Conservation (phyloP, 2,888 invertebrate genomes). For the Lochmaea crataegi region DNA sequence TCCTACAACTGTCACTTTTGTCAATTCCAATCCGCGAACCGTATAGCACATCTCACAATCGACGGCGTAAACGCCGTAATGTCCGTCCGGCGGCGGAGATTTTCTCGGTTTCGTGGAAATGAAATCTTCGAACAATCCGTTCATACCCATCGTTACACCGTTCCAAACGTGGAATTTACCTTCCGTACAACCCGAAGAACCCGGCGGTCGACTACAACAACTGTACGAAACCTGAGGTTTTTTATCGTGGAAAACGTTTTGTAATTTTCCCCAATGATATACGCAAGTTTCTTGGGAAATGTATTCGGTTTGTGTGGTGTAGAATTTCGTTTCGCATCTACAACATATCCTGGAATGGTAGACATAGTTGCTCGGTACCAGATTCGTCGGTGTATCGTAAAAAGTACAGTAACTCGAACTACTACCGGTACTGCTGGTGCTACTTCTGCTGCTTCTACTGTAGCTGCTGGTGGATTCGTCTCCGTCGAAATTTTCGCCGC, state of each 20-base stretch:
- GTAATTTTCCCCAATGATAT: conserved; percentile 90
- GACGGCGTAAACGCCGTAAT: conserved; percentile 78
- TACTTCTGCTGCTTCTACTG: conserved; percentile 1
- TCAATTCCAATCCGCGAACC: conserved; percentile 84
- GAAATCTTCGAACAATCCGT: conserved; percentile 72
- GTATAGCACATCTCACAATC: conserved; percentile 99
- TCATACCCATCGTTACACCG: conserved; percentile 72
- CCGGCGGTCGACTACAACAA: conserved; percentile 72
- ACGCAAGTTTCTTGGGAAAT: conserved; percentile 79
- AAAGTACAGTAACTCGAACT: neutral
- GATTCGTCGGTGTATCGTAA: neutral
- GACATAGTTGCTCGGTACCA: neutral
- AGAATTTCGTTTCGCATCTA: conserved; percentile 47
- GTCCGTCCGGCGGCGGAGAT: conserved; percentile 72
- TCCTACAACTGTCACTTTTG: conserved; percentile 86
- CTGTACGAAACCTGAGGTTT: conserved; percentile 64
- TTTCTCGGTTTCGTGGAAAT: conserved; percentile 41
- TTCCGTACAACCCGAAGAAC: conserved; percentile 73
- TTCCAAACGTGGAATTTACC: conserved; percentile 82
- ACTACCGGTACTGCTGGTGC: neutral
- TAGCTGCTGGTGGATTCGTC: conserved; percentile 71
- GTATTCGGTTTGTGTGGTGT: conserved; percentile 68
- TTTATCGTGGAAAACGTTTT: conserved; percentile 44
- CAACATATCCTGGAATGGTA: conserved; percentile 33
- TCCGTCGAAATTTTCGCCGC: conserved; percentile 39